A percentile compares a stretch with the other conserved stretches of the same genome.
These are phyloP conservation scores for Creontiades dilutus DNA, from an alignment of 2,888 invertebrate species.

Conservation along the genomic window DNA sequence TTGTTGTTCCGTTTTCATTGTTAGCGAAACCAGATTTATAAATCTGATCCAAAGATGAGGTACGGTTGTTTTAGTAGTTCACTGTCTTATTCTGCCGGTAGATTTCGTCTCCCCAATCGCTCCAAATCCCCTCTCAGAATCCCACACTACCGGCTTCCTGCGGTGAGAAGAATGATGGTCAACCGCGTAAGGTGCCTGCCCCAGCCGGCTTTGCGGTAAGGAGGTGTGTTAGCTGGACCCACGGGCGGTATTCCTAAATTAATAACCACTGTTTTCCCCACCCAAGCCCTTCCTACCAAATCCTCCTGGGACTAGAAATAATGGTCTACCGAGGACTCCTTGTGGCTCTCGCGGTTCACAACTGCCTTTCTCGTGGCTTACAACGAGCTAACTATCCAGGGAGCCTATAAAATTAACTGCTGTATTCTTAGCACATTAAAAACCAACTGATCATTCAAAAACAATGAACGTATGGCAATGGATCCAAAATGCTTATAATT, in stretches of 20 bases:
- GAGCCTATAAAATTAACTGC: no score
- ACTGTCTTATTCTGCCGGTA: neutral
- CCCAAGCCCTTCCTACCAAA: neutral
- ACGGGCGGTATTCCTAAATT: constrained; percentile 32
- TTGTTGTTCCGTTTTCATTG: no score
- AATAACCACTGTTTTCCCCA: constrained; percentile 4
- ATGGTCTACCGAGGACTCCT: constrained; percentile 18
- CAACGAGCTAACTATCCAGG: neutral
- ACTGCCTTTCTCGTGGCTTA: neutral
- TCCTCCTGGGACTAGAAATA: constrained; percentile 18
- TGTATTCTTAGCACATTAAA: no score
- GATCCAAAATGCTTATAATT: no score
- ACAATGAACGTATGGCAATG: no score
- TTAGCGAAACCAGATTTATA: no score
- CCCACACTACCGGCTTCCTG: neutral
- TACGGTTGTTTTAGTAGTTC: no score
- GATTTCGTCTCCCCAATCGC: neutral
- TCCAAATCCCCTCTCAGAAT: neutral
- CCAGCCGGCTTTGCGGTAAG: neutral
- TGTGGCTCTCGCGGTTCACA: neutral
- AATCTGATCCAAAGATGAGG: no score
- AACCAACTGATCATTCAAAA: no score
- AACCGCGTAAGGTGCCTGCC: constrained; percentile 12
- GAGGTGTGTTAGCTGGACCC: constrained; percentile 6
- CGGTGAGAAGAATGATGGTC: constrained; percentile 30